Evolutionary conservation across 2,797 vertebrate species (phyloP).

Genomic region (Macropus fuliginosus): DNA sequence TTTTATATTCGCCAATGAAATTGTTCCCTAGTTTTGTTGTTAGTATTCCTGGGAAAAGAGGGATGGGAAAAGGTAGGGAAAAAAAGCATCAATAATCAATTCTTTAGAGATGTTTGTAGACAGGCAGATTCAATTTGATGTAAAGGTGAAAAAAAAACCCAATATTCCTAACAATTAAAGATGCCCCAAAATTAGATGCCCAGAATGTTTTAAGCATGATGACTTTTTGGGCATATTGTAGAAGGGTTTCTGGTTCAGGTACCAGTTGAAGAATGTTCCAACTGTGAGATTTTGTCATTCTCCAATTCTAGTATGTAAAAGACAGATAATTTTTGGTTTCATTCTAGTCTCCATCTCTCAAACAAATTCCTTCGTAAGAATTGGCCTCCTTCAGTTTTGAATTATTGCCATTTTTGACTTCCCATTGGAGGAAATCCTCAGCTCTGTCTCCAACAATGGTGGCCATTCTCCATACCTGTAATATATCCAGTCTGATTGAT

Average conservation of each 20-base stretch:
- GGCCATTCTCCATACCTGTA: not conserved
- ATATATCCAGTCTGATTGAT: not conserved
- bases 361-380: not conserved
- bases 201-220: not conserved
- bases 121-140: not conserved
- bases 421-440: not conserved
- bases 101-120: not conserved
- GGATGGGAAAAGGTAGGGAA: fast-evolving
- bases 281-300: not conserved
- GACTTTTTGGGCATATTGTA: not conserved
- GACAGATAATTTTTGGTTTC: not conserved
- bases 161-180: not conserved
- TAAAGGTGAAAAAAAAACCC: not conserved
- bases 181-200: not conserved
- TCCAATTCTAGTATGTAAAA: not conserved
- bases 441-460: not conserved
- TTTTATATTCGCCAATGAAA: not conserved
- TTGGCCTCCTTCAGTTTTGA: not conserved
- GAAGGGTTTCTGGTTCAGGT: not conserved
- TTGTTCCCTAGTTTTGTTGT: not conserved
- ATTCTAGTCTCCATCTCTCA: not conserved
- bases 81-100: not conserved
- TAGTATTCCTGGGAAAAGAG: not conserved
- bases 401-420: not conserved
- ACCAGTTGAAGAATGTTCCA: constrained; percentile 14